Conservation (phyloP, 2,797 vertebrate species). For the Silurus aristotelis region DNA sequence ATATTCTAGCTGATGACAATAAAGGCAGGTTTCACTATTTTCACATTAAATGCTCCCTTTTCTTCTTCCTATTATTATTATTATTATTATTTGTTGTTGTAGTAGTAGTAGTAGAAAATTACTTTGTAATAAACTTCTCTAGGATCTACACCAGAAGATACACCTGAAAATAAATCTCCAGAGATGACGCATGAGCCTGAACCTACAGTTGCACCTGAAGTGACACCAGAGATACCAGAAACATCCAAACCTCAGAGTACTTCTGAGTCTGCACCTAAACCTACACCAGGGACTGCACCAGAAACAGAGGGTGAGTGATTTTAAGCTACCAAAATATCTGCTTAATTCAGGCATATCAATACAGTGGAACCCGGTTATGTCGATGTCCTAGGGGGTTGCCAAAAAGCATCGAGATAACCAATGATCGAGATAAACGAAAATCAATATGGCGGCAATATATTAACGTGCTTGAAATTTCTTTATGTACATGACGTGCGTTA, state of each 20-base stretch:
- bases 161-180: slow-evolving; percentile 6
- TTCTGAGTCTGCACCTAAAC: slow-evolving; percentile 24
- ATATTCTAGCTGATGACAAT: slow-evolving; percentile 14
- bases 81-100: neutral
- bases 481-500: too few relatives aligned
- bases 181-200: neutral
- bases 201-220: neutral
- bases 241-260: slow-evolving; percentile 21
- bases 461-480: too few relatives aligned
- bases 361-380: too few relatives aligned
- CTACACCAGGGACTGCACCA: neutral
- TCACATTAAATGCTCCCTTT: neutral
- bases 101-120: neutral
- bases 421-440: too few relatives aligned
- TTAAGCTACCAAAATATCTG: neutral
- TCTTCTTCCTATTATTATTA: neutral
- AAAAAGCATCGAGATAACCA: too few relatives aligned
- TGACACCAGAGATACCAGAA: neutral
- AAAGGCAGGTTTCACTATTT: slow-evolving; percentile 18
- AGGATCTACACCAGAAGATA: slow-evolving; percentile 23
- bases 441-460: too few relatives aligned
- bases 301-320: slow-evolving; percentile 22
- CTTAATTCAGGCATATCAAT: too few relatives aligned
- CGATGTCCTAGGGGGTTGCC: too few relatives aligned
- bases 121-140: neutral